Base-by-base conservation (phyloP, 1,140 invertebrate genomes). In the Pinna nobilis region DNA sequence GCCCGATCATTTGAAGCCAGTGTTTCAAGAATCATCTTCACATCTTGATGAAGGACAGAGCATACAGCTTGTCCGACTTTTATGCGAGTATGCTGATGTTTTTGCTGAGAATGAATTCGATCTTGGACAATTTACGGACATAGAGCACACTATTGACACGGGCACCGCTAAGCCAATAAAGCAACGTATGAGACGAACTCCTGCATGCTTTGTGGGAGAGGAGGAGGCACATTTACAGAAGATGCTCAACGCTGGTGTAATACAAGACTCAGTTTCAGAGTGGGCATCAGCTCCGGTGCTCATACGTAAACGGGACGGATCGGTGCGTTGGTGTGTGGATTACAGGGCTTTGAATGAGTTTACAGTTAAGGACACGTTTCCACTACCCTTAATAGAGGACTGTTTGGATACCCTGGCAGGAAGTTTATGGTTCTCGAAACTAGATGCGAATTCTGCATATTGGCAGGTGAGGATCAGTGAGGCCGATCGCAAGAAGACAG, bases 261-360 rank as follows among this genome's bases (percentile, higher is more conserved):
- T 82, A 18, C 30, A 57, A 23, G 67, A 67, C 13, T 61, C 49
- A 28, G 53, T 9, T 4, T 77, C 74, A 0, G 35, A 74, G 9
- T 81, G 79, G 81, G 55, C 70, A 13, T 73, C 71, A 41, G 60
- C 74, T 25, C 33, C 68, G 23, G 78, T 84, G 0, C 35, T 84
- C 2, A 55, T 83, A 1, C 92, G 92, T 55, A 93, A 90, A 91
- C n/a, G 35, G 35, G 81, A 91, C 84, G 87, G 89, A 61, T 35
- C 81, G 50, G 63, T 85, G 25, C 74, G 89, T 59, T 77, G 91
- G 74, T 90, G 87, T 71, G 73, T 91, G 1, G 90, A 92, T 79
- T 92, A 86, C 77, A 57, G 90, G 32, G 44, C 60, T 18, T 49
- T 74, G 20, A 76, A 71, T 55, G 20, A 37, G 11, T 20, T 35